These are phyloP conservation scores for Petrocephalus zakoni DNA, from an alignment of 2,113 vertebrate species.

Conservation along the genomic window DNA sequence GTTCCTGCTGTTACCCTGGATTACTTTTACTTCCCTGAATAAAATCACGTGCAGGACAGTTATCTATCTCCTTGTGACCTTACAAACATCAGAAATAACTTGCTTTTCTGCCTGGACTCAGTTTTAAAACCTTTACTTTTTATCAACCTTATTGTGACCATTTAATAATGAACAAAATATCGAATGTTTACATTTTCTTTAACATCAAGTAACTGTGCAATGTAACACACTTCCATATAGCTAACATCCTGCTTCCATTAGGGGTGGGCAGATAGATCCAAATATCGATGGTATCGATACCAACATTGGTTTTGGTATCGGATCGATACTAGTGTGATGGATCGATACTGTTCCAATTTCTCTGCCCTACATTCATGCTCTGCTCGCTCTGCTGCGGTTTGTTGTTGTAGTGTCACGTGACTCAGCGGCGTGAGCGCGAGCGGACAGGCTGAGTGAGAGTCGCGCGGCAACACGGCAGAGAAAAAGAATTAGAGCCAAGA, in stretches of 20 bases:
- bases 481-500: no score
- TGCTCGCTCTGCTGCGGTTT: no score
- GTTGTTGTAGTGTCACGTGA: no score
- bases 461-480: no score
- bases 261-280: no score
- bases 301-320: no score
- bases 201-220: not conserved
- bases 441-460: no score
- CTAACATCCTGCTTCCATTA: not conserved
- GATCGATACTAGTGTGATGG: no score
- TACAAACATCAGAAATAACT: not conserved
- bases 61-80: not conserved
- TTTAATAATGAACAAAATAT: not conserved
- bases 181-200: not conserved
- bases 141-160: not conserved
- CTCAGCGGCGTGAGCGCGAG: no score
- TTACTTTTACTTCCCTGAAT: not conserved
- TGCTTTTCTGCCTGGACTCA: not conserved
- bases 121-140: not conserved
- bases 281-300: no score
- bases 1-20: not conserved
- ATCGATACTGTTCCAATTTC: no score
- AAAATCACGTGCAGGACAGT: not conserved
- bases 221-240: not conserved
- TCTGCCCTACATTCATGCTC: no score